Percentiles rank a stretch among this genome's conserved stretches.
These are phyloP conservation scores for Thunnus maccoyii DNA, from an alignment of 2,113 vertebrate genomes.

Conservation along the genomic window DNA sequence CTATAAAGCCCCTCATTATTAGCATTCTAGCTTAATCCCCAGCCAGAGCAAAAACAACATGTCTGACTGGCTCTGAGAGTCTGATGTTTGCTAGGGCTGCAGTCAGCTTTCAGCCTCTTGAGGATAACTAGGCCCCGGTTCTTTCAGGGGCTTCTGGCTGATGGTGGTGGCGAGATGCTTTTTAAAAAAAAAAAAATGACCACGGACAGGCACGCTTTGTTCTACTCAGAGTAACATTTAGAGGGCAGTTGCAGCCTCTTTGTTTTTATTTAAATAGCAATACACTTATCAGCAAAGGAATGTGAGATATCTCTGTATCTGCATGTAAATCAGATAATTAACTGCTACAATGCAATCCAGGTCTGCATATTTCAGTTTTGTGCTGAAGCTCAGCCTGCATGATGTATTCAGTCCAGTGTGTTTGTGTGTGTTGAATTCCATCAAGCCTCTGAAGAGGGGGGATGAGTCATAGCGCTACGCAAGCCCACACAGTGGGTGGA, in stretches of 20 bases:
- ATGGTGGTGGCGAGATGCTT: not conserved
- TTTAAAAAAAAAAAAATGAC: slow-evolving; percentile 2
- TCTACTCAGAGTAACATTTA: slow-evolving; percentile 18
- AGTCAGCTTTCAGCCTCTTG: slow-evolving; percentile 55
- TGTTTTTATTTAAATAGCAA: slow-evolving; percentile 13
- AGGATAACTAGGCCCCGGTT: slow-evolving; percentile 31
- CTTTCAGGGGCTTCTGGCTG: slow-evolving; percentile 9
- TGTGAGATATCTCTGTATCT: slow-evolving; percentile 20
- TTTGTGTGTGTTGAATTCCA: slow-evolving; percentile 81
- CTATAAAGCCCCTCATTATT: slow-evolving; percentile 74
- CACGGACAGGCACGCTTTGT: slow-evolving; percentile 23
- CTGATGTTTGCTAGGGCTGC: slow-evolving; percentile 52
- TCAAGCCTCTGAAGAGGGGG: slow-evolving; percentile 78
- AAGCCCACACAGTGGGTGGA: slow-evolving; percentile 84
- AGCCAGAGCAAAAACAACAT: slow-evolving; percentile 69
- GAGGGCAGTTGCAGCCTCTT: not conserved
- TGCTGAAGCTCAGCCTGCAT: slow-evolving; percentile 56
- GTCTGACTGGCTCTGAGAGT: slow-evolving; percentile 56
- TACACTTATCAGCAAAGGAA: slow-evolving; percentile 17
- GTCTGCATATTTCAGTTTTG: slow-evolving; percentile 55
- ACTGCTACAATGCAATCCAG: slow-evolving; percentile 35
- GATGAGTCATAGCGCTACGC: slow-evolving; percentile 83
- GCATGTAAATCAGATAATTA: slow-evolving; percentile 15
- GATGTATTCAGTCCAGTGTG: slow-evolving; percentile 75
- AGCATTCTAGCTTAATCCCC: slow-evolving; percentile 78